phyloP scores from a whole-genome alignment of 2,113 vertebrate species.

The Tautogolabrus adspersus region DNA sequence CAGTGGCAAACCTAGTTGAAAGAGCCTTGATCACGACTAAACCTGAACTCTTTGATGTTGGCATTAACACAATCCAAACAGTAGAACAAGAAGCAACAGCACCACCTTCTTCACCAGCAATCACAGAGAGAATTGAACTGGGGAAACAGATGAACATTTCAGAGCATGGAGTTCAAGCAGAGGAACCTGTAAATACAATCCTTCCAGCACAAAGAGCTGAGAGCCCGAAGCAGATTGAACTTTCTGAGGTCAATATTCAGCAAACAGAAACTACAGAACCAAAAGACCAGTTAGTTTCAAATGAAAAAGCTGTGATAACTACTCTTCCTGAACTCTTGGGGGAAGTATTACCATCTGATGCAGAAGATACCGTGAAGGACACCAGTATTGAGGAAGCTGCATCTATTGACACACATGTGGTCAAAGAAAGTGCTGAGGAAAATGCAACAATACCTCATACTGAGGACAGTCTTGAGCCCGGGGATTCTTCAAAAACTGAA shows the following conservation, averaged over 20 bases:
- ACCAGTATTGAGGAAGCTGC: no score
- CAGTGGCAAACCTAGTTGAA: not conserved
- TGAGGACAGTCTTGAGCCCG: not conserved
- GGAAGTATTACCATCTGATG: not conserved
- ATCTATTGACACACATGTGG: no score
- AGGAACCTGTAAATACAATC: not conserved
- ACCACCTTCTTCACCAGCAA: not conserved
- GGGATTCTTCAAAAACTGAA: not conserved
- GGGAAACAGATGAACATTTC: slow-evolving; percentile 11
- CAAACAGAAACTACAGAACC: slow-evolving; percentile 17
- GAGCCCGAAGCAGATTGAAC: slow-evolving; percentile 1
- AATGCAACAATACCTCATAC: no score
- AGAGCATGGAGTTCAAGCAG: not conserved
- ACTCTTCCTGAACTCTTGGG: not conserved
- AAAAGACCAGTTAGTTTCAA: not conserved
- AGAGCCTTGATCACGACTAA: not conserved
- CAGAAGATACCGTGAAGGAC: not conserved
- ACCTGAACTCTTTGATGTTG: slow-evolving; percentile 12
- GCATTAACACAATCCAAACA: slow-evolving; percentile 21
- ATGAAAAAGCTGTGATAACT: not conserved
- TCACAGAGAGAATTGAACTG: not conserved
- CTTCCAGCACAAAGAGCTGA: not conserved
- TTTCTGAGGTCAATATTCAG: slow-evolving; percentile 13
- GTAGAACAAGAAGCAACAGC: not conserved
- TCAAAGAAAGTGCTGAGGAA: no score